Evolutionary conservation across 2,113 vertebrate genomes (phyloP), one percentile per base, ranked within the genome.

Genomic region (Paratilapia polleni): DNA sequence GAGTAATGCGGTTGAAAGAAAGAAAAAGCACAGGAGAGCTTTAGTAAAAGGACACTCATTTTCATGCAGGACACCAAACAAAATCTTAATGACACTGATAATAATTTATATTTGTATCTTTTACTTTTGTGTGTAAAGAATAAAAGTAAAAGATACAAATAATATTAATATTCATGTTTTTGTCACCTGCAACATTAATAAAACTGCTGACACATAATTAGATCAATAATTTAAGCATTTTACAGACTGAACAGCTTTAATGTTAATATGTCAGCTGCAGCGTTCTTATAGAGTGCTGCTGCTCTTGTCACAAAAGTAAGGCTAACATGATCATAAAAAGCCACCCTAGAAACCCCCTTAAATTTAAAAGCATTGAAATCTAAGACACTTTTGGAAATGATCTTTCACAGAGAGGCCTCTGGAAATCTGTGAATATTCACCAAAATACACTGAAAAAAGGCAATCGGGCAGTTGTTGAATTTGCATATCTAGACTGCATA

Each of bases 1-100:
- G 62, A 86, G 76, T 76, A 80, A 90, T 91, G 87, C 85, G 86
- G 82, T 28, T 77, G 63, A 75, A 60, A 61, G 77, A 43, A 43
- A 66, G 47, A 66, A 41, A 57, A 31, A 41, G 34, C 5, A 56
- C 19, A n/a, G 17, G 59, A 74, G 75, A 54, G 41, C 78, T 77
- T 78, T 77, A 73, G 74, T 59, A 64, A 64, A 31, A 54, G 47
- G 77, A 84, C 80, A 81, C 73, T 81, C 60, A 82, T 85, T 83
- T 81, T 85, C 57, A 87, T 84, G 79, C 80, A 87, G 63, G 70
- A 84, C 60, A 80, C 64, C 13, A 52, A 43, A 52, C 47, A 20
- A 8, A 17, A 62, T 60, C 62, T 74, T 59, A 28, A 81, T 59
- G 3, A 70, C 38, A 47, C 47, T 47, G 41, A 49, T 49, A 17